Evolutionary conservation across 30 jellyfish, hydroid and myxozoan genomes (phyloP), one percentile per base, ranked within the genome.

Genomic region (Phacellophora camtschatica): DNA sequence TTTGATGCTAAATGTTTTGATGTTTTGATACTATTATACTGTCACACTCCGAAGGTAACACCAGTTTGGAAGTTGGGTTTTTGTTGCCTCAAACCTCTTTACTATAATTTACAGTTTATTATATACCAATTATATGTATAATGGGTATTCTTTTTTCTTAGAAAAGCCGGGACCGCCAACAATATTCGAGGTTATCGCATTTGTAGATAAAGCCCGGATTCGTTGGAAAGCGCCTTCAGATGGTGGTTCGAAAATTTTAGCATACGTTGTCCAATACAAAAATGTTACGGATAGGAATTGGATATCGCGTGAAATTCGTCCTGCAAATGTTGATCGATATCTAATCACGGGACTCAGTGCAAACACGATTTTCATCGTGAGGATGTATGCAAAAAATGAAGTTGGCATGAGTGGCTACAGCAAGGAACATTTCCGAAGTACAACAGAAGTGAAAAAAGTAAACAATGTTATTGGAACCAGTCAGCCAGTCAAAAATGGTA

Each of bases 321-420:
- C 90, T 22, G 87, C 92, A 10, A 67, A 58, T 34, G 85, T 87
- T n/a, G 89, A 85, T 10, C 43, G 74, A 16, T 92, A 28, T 63
- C 73, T 84, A 33, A 66, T 92, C 25, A 81, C 45, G 86, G 89
- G 66, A 25, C 85, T 92, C 28, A 24, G 30, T 46, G 81, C 88
- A 28, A 66, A 59, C 45, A 73, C 93, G 63, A 19, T 20, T 13
- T 85, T 85, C 56, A 42, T 35, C 13, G 79, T 81, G 57, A 46
- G 93, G 62, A 23, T 85, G 80, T 53, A 43, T 25, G 97, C 97
- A 0, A 72, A 87, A 36, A 85, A 92, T 68, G 83, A 35, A 16
- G 95, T 79, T 22, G 98, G 96, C 18, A 48, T 56, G 25, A 73
- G 98, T 74, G 74, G 45, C 34, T 62, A 28, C 7, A 84, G 95